Evolutionary conservation across 2,797 vertebrate genomes (phyloP), one percentile per base, ranked within the genome.

Genomic region (Galago senegalensis): DNA sequence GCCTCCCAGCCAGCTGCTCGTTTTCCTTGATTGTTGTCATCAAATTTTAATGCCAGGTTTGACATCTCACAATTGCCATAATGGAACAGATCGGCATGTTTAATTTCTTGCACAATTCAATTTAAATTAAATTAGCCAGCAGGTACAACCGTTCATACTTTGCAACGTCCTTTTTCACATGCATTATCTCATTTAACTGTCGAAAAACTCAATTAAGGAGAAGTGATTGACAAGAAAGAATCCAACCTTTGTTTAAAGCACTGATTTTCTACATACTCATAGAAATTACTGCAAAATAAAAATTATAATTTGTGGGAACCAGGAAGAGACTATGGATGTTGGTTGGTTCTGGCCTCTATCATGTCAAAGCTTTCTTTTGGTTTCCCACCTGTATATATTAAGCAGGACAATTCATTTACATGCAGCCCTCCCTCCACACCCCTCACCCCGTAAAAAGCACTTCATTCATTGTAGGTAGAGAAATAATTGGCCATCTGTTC

Each of bases 191-290:
- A 87, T 82, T 94, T 81, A 89, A 93, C 73, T 95, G 49, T 94
- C 87, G 73, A 46, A 60, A 87, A 96, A 90, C 81, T 86, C 79
- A 96, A 90, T 94, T 95, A 94, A 81, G 65, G 80, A 72, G 31
- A 94, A 92, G 65, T 93, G 85, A 96, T 70, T 95, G 93, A 96
- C 89, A 94, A 60, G n/a, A 75, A 73, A 94, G 65, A 86, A 90
- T 37, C 65, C n/a, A 94, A 89, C 5, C 13, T 34, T 72, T 81
- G 58, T 86, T 95, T 91, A 76, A 94, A 94, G 58, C 77, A 96
- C 65, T 70, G 58, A 93, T 91, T 53, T 53, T 53, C 49, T 53
- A 53, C 49, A 53, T 53, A 53, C 61, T 92, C 87, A 81, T 20
- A 81, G 29, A 95, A 90, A 81, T 95, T 65, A 92, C 60, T 96